Evolutionary conservation across 2,888 invertebrate species (phyloP).

Genomic region (Mongoloraphidia duomilia): DNA sequence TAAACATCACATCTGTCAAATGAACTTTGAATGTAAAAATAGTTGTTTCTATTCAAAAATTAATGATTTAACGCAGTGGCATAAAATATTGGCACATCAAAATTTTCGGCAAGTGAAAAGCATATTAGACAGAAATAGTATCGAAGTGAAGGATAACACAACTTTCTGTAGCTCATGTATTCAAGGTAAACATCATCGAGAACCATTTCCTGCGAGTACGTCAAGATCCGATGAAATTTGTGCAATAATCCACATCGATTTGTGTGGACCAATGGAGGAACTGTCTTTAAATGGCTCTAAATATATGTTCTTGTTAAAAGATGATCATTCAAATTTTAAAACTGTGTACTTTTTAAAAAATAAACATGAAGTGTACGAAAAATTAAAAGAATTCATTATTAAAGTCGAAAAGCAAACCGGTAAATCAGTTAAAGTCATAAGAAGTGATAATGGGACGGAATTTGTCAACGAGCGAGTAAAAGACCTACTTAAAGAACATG

Average conservation of each 20-base stretch:
- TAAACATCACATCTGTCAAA: not conserved
- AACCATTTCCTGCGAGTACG: conserved; percentile 1
- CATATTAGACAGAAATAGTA: conserved; percentile 11
- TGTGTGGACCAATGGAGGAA: conserved; percentile 10
- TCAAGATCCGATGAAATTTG: conserved; percentile 2
- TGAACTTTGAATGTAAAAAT: too few relatives aligned
- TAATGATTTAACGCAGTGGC: not conserved
- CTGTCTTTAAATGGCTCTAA: conserved; percentile 6
- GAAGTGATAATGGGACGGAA: conserved; percentile 6
- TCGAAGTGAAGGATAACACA: conserved; percentile 5
- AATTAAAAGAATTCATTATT: too few relatives aligned
- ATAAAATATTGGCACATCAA: not conserved
- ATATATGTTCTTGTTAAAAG: conserved; percentile 9
- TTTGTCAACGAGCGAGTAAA: not conserved
- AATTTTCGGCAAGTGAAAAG: conserved; percentile 4
- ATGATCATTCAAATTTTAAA: conserved; percentile 6
- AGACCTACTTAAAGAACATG: not conserved
- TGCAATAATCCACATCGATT: conserved; percentile 7
- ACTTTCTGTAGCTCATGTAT: conserved; percentile 4
- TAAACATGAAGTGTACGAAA: conserved; percentile 3
- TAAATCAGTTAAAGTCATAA: too few relatives aligned
- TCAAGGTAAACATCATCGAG: conserved; percentile 3
- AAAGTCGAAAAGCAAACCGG: too few relatives aligned
- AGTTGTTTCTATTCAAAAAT: too few relatives aligned
- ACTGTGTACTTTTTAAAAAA: conserved; percentile 7